These are phyloP conservation scores for Paramormyrops kingsleyae DNA, from an alignment of 2,113 vertebrate genomes.

Conservation along the genomic window DNA sequence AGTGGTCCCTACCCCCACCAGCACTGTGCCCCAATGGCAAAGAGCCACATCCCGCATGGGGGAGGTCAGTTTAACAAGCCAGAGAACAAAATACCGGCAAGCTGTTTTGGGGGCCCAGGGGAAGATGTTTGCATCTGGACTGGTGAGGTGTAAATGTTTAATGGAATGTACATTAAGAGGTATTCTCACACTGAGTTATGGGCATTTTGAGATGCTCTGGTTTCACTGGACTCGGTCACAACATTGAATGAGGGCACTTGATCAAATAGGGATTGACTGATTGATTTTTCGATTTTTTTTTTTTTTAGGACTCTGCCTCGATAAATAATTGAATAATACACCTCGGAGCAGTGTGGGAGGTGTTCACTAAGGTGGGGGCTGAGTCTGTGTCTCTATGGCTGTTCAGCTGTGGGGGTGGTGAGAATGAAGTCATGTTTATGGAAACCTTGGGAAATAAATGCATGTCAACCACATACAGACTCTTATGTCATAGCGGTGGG, in stretches of 20 bases:
- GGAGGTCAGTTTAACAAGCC: conserved; percentile 20
- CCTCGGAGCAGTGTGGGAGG: conserved; percentile 40
- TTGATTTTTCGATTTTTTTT: conserved; percentile 56
- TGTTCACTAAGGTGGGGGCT: conserved; percentile 50
- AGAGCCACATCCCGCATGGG: neutral
- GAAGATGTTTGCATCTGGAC: conserved; percentile 17
- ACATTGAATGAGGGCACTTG: conserved; percentile 29
- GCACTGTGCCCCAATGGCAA: conserved; percentile 19
- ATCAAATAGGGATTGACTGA: conserved; percentile 44
- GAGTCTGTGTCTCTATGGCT: neutral
- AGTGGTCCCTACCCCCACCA: conserved; percentile 42
- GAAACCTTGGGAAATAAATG: conserved; percentile 20
- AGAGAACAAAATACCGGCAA: conserved; percentile 23
- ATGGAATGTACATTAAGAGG: conserved; percentile 65
- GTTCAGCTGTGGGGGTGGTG: neutral
- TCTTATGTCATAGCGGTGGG: conserved; percentile 17
- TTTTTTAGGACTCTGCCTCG: conserved; percentile 41
- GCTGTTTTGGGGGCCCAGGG: conserved; percentile 26
- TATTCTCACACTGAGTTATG: conserved; percentile 44
- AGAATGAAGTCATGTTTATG: conserved; percentile 13
- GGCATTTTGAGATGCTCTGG: conserved; percentile 49
- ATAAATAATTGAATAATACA: conserved; percentile 61
- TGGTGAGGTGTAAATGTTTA: conserved; percentile 51
- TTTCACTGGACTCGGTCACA: conserved; percentile 48
- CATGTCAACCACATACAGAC: neutral